Evolutionary conservation across 2,113 vertebrate species (phyloP), one percentile per base, ranked within the genome.

Genomic region (Ramphastos sulfuratus): DNA sequence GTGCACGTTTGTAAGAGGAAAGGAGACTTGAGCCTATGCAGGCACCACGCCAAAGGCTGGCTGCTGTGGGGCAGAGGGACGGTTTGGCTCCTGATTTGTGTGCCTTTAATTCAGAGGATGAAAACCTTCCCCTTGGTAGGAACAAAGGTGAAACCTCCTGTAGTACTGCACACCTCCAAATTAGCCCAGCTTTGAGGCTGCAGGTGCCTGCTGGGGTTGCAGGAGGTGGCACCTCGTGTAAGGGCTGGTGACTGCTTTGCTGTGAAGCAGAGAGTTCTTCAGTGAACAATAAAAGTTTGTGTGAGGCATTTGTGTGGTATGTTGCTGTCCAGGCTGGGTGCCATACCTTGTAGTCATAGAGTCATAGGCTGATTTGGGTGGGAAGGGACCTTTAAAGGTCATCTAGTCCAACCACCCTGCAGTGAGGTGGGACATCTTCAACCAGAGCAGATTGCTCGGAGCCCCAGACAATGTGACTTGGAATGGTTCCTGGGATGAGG

Each of bases 261-360:
- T 21, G 76, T 5, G 25, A 50, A 75, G 12, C 63, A 31, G 82
- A 66, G 78, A 65, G 3, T 46, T 82, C 28, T 9, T 71, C 50
- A 10, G 71, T 74, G 78, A 55, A 50, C 24, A 95, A 95, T 95
- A 94, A 95, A 95, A 58, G 87, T 66, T 31, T 27, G n/a, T 89
- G 78, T 80, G 89, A 76, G 87, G 78, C 39, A 6, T 46, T 25
- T 21, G 59, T 28, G 78, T 66, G 65, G 66, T 25, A 1, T 14
- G 0, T 46, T 55, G 84, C 65, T 70, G 76, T 35, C 5, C 58
- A 7, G 70, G 42, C 82, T 23, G 46, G 9, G 24, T 12, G 42
- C 78, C 19, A 39, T 10, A 10, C 56, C 71, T 10, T 28, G 5
- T 2, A 8, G 30, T 4, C 1, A 30, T 30, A 65, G 64, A 66